Conservation (phyloP, 1,140 invertebrate genomes). For the Hirudo medicinalis region DNA sequence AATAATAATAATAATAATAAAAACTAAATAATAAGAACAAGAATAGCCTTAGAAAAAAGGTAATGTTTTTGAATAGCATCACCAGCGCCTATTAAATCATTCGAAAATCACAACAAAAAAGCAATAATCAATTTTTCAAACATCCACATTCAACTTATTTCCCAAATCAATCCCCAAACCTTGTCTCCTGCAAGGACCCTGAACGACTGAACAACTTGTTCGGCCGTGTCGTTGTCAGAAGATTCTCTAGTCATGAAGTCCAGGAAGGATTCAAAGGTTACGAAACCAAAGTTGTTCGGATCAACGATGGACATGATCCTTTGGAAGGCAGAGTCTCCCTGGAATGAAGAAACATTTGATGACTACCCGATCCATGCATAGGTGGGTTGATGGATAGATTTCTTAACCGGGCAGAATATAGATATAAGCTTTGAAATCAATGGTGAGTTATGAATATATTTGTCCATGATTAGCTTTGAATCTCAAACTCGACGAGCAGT, state of each 20-base stretch:
- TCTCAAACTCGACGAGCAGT: too few relatives aligned
- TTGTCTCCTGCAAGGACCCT: conserved; percentile 96
- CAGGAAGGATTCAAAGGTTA: conserved; percentile 97
- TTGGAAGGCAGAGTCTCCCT: conserved; percentile 25
- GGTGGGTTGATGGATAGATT: too few relatives aligned
- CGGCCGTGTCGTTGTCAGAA: conserved; percentile 72
- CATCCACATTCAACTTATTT: not conserved
- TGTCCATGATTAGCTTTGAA: too few relatives aligned
- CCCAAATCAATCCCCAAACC: conserved; percentile 48
- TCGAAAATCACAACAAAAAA: not conserved
- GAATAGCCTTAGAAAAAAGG: too few relatives aligned
- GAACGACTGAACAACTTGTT: conserved; percentile 92
- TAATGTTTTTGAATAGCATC: too few relatives aligned
- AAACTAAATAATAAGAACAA: too few relatives aligned
- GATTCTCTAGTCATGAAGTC: conserved; percentile 99
- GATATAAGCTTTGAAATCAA: too few relatives aligned
- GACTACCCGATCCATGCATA: too few relatives aligned
- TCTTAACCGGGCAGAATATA: too few relatives aligned
- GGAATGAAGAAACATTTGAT: not conserved
- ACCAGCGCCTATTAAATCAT: too few relatives aligned
- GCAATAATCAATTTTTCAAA: not conserved
- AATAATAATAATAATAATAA: too few relatives aligned
- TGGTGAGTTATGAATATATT: too few relatives aligned
- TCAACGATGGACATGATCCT: conserved; percentile 85
- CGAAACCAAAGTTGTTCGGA: conserved; percentile 87